Conservation (phyloP, 2,113 vertebrate genomes). For the Crotalus viridis region DNA sequence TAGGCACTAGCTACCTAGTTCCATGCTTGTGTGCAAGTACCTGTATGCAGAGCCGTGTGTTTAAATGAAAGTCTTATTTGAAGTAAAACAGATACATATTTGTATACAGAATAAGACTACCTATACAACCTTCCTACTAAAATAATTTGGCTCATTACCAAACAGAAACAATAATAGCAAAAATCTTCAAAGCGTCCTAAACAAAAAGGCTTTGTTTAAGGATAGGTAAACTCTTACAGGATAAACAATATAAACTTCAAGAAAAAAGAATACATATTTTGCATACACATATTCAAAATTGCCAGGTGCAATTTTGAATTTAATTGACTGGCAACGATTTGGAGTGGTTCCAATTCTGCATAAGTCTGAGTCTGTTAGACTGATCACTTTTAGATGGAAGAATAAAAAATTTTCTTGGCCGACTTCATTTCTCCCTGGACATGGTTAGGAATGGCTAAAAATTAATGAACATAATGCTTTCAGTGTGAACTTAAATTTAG, state of each 20-base stretch:
- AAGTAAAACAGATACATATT: background rate
- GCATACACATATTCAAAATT: background rate
- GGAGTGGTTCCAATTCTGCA: background rate
- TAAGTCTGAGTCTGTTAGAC: background rate
- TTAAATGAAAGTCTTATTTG: background rate
- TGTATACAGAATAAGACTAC: background rate
- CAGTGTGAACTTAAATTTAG: background rate
- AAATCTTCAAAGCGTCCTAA: background rate
- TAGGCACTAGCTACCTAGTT: background rate
- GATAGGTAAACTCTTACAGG: background rate
- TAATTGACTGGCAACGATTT: background rate
- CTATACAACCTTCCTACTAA: background rate
- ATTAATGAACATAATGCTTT: constrained; percentile 24
- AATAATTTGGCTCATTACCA: background rate
- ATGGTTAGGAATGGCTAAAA: background rate
- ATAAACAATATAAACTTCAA: background rate
- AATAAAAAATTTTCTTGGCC: background rate
- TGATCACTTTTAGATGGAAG: background rate
- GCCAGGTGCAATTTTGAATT: background rate
- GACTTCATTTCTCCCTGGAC: background rate
- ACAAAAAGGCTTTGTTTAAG: background rate
- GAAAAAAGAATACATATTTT: background rate
- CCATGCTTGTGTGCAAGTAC: background rate
- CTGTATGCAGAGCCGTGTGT: background rate
- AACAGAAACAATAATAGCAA: background rate